These are phyloP conservation scores for Athetis lepigone DNA, from an alignment of 2,888 invertebrate genomes.

Conservation along the genomic window DNA sequence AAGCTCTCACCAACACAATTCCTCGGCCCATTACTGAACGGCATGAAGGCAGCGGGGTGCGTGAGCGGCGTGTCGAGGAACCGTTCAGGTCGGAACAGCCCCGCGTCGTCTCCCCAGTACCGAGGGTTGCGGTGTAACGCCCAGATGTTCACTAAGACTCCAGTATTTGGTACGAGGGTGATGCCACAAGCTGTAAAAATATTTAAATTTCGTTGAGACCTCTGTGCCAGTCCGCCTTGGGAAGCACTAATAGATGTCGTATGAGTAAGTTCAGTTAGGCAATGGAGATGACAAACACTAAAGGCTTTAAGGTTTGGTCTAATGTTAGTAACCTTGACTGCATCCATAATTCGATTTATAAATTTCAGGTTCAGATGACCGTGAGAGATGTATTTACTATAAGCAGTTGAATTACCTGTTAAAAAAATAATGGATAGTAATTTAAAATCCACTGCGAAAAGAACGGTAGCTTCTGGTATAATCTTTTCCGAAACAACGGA, in stretches of 20 bases:
- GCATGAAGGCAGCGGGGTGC: constrained; percentile 67
- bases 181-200: constrained; percentile 14
- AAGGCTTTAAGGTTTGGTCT: too few relatives aligned
- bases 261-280: neutral
- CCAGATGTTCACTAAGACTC: constrained; percentile 59
- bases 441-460: neutral
- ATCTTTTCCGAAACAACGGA: neutral
- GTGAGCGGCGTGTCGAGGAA: constrained; percentile 60
- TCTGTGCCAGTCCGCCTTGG: neutral
- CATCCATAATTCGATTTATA: too few relatives aligned
- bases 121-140: constrained; percentile 81
- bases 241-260: neutral
- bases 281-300: too few relatives aligned
- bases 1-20: constrained; percentile 23
- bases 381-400: too few relatives aligned
- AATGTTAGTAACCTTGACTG: too few relatives aligned
- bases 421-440: too few relatives aligned
- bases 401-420: too few relatives aligned
- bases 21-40: constrained; percentile 70
- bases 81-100: constrained; percentile 69
- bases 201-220: neutral
- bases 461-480: neutral
- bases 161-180: constrained; percentile 17
- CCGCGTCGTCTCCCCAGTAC: constrained; percentile 72
- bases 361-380: too few relatives aligned